Conservation (phyloP, 2,113 vertebrate genomes). For the Collichthys lucidus region DNA sequence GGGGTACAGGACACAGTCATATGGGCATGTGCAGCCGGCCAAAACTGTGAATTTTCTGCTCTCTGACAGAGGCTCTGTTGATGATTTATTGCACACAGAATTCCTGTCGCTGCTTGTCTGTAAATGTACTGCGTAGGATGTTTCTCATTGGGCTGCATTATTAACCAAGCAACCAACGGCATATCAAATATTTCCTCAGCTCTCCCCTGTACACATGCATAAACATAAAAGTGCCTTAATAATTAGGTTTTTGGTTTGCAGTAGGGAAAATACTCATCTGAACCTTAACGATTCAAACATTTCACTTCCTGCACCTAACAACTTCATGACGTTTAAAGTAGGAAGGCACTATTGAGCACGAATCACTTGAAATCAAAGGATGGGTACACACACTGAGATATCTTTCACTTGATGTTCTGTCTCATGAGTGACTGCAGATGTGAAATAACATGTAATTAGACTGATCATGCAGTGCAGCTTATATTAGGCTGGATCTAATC, state of each 20-base stretch:
- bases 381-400: neutral
- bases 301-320: slow-evolving; percentile 1
- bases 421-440: neutral
- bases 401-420: slow-evolving; percentile 7
- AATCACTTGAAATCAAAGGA: neutral
- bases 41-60: slow-evolving; percentile 16
- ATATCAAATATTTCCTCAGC: slow-evolving; percentile 10
- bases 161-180: neutral
- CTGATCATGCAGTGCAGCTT: neutral
- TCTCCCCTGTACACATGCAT: neutral
- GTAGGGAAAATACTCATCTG: neutral
- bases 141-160: slow-evolving; percentile 21
- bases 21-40: slow-evolving; percentile 12
- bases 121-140: slow-evolving; percentile 29
- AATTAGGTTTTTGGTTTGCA: slow-evolving; percentile 13
- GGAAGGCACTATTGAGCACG: neutral
- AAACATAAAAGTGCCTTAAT: neutral
- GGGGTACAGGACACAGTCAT: neutral
- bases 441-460: slow-evolving; percentile 28
- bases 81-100: slow-evolving; percentile 42
- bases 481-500: neutral
- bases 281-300: neutral
- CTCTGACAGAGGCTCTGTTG: slow-evolving; percentile 32
- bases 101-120: slow-evolving; percentile 7
- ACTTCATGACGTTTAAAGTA: slow-evolving; percentile 5